Percentiles rank a stretch among this genome's conserved stretches.
Conservation (phyloP, 2,113 vertebrate species). For the Peromyscus polionotus region DNA sequence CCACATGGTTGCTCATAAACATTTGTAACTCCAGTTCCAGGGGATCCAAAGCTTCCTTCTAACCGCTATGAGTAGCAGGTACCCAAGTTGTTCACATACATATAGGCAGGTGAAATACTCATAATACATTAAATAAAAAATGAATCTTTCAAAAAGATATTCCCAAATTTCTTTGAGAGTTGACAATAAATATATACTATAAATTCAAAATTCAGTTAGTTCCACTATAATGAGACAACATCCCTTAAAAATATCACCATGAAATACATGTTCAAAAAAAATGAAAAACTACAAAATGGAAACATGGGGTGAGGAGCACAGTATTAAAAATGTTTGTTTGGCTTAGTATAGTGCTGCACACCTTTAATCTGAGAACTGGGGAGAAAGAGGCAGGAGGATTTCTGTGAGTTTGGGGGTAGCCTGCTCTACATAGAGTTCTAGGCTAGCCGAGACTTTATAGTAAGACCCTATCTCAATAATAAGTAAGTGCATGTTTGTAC, state of each 20-base stretch:
- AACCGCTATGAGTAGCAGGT: background rate
- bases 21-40: background rate
- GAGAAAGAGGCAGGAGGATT: background rate
- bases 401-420: background rate
- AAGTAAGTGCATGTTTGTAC: background rate
- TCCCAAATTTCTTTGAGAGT: constrained; percentile 23
- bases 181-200: background rate
- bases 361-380: background rate
- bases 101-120: background rate
- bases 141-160: background rate
- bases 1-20: background rate
- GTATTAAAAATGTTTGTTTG: background rate
- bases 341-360: background rate
- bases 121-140: background rate
- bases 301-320: background rate
- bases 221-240: constrained; percentile 18
- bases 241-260: constrained; percentile 2
- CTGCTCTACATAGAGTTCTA: background rate
- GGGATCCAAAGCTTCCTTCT: background rate
- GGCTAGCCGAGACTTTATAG: background rate
- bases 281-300: background rate
- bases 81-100: background rate
- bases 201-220: constrained; percentile 1
- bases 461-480: background rate
- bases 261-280: constrained; percentile 31